Base-by-base conservation (phyloP, 2,888 invertebrate species). In the Archips crataeganus region DNA sequence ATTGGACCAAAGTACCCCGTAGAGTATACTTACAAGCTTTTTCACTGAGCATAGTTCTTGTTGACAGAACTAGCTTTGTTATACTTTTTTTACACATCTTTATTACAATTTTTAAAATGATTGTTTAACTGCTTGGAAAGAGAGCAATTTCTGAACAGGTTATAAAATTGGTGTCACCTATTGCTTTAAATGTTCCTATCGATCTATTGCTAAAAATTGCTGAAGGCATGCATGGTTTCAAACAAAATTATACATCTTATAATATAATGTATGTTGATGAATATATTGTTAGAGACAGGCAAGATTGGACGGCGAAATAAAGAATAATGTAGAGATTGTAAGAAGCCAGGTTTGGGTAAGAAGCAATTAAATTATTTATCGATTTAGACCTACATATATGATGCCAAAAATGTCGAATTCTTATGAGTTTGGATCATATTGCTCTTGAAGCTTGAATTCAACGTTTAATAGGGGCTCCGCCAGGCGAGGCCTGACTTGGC, bases 171-270 rank as follows among this genome's bases (percentile, higher is more conserved):
- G 57, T 57, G 57, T 57, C 11, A 54, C 54, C 49, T 54, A 15
- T 54, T 54, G 54, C 54, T 54, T 5, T 23, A 23, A 54, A 45
- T 45, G 9, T 54, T 23, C 23, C 72, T 72, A 72, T 67, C n/a
- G 32, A 60, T 47, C 68, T 73, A 73, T 68, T 73, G 47, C 67
- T 72, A 72, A 45, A 34, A 63, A 68, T 45, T 36, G 72, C 72
- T 39, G 47, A 73, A 73, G 73, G 73, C 73, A 73, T 66, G 66
- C 45, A 70, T 66, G 70, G 70, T 74, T 61, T 70, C n/a, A 65
- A 74, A 54, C n/a, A 74, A 69, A 34, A n/a, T 5, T 13, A n/a
- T 49, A 49, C 1, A 45, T 39, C 6, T 45, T 45, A 45, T 11
- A 10, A 10, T 45, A 2, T 45, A 11, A 49, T 49, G 13, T 5